Conservation (phyloP, 2,888 invertebrate genomes). For the Drosophila borborema region DNA sequence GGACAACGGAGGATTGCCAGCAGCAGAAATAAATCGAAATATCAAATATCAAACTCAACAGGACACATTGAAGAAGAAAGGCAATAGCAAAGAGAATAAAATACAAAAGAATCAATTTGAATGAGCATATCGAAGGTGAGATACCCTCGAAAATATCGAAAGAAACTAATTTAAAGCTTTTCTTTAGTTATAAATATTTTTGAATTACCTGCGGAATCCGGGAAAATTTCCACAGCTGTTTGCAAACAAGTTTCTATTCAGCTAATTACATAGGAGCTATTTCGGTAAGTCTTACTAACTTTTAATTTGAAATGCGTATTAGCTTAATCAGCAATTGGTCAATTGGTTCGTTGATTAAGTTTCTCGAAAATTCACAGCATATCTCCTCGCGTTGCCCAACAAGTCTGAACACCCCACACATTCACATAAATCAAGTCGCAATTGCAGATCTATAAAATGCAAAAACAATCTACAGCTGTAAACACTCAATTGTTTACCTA, state of each 20-base stretch:
- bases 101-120: background rate
- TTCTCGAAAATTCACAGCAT: background rate
- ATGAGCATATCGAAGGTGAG: background rate
- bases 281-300: background rate
- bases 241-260: background rate
- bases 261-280: background rate
- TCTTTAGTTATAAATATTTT: background rate
- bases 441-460: constrained; percentile 23
- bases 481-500: constrained; percentile 35
- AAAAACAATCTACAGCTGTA: constrained; percentile 32
- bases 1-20: background rate
- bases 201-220: no score
- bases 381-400: background rate
- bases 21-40: constrained; percentile 2
- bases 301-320: background rate
- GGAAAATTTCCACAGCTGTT: background rate
- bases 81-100: background rate
- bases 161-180: background rate
- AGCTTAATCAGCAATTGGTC: background rate
- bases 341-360: background rate
- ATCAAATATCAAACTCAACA: constrained; percentile 25
- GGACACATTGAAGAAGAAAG: background rate
- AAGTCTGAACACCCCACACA: background rate
- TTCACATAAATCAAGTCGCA: background rate
- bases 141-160: background rate